Evolutionary conservation across 2,113 vertebrate species (phyloP).

Genomic region (Circaetus gallicus): DNA sequence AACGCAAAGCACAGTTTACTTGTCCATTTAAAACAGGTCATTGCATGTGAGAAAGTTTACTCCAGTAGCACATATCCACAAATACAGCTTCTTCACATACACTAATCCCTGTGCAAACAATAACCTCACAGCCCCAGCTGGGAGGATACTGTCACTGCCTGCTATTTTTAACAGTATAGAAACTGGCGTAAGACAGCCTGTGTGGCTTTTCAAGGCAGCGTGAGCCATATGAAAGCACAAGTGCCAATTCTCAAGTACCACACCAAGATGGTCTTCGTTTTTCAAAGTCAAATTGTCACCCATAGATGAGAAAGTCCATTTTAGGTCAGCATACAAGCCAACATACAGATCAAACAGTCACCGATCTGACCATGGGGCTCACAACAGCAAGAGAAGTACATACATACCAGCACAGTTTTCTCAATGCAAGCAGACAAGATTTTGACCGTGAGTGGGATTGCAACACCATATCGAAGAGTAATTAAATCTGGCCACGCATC

Average conservation of each 20-base stretch:
- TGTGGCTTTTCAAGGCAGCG: not conserved
- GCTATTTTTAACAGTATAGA: not conserved
- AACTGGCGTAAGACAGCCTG: not conserved
- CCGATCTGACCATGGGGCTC: not conserved
- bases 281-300: not conserved
- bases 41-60: not conserved
- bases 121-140: not conserved
- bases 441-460: not conserved
- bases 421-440: not conserved
- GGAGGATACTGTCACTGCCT: not conserved
- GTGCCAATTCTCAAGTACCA: not conserved
- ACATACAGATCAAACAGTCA: not conserved
- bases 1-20: not conserved
- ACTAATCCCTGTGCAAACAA: not conserved
- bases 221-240: not conserved
- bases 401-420: not conserved
- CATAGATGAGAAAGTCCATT: not conserved
- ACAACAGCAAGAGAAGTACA: not conserved
- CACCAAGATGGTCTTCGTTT: not conserved
- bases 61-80: not conserved
- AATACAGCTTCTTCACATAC: not conserved
- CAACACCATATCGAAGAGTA: not conserved
- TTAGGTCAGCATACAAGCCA: not conserved
- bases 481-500: not conserved
- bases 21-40: not conserved